Evolutionary conservation across 2,888 invertebrate genomes (phyloP).

Genomic region (Nesidiocoris tenuis): DNA sequence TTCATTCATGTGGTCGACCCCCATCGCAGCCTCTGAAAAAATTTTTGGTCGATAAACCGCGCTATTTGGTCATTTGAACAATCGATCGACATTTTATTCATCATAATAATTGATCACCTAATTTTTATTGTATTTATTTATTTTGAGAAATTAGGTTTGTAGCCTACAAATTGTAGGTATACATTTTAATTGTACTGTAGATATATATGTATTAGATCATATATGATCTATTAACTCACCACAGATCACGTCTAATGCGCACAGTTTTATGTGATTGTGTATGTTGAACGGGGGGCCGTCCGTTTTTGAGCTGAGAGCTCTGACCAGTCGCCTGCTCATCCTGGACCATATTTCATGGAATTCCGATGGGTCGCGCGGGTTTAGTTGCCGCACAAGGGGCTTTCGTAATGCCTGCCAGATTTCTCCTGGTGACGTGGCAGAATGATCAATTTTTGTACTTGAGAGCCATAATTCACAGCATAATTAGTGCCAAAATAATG

Average conservation of each 20-base stretch:
- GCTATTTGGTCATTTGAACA: too few species aligned
- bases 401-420: background rate
- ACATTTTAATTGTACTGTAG: too few species aligned
- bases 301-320: background rate
- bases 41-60: too few species aligned
- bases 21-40: slow-evolving; percentile 5
- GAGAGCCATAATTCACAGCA: too few species aligned
- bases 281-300: background rate
- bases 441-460: too few species aligned
- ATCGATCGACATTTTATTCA: too few species aligned
- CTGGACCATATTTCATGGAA: slow-evolving; percentile 1
- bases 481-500: too few species aligned
- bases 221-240: background rate
- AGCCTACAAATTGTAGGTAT: too few species aligned
- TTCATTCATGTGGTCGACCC: background rate
- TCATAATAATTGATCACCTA: too few species aligned
- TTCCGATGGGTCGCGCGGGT: background rate
- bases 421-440: background rate
- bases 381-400: background rate
- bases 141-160: too few species aligned
- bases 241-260: background rate
- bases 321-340: background rate
- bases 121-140: too few species aligned
- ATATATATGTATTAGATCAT: too few species aligned
- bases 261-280: background rate